phyloP scores from a whole-genome alignment of 2,888 invertebrate species.

The Diadegma fenestrale region DNA sequence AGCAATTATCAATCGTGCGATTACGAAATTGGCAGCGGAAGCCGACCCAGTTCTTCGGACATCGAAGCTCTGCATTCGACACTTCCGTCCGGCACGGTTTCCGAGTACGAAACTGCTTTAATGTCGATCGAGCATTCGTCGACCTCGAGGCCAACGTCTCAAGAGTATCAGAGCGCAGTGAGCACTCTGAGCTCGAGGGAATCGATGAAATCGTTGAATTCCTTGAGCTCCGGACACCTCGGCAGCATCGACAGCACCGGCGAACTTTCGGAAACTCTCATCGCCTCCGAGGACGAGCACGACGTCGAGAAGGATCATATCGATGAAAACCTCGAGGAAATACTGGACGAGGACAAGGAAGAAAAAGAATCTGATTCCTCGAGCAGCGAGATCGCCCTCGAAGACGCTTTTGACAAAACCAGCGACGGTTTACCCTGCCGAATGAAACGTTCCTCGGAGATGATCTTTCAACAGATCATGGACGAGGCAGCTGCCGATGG shows the following conservation, averaged over 20 bases:
- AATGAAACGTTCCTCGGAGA: slow-evolving; percentile 96
- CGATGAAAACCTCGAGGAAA: slow-evolving; percentile 85
- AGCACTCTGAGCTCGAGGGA: slow-evolving; percentile 95
- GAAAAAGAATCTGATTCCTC: slow-evolving; percentile 76
- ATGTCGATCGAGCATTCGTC: slow-evolving; percentile 92
- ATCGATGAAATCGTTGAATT: slow-evolving; percentile 95
- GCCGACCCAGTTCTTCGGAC: slow-evolving; percentile 94
- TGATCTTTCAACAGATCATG: slow-evolving; percentile 92
- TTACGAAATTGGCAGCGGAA: slow-evolving; percentile 89
- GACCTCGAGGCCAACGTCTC: slow-evolving; percentile 90
- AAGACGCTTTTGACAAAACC: slow-evolving; percentile 84
- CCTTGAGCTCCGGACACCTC: slow-evolving; percentile 94
- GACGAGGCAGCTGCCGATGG: slow-evolving; percentile 84
- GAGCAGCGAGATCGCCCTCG: slow-evolving; percentile 75
- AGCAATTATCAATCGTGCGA: slow-evolving; percentile 94
- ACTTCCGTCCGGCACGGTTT: slow-evolving; percentile 90
- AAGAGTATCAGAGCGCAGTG: slow-evolving; percentile 94
- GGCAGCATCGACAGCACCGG: slow-evolving; percentile 95
- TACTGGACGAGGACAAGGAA: slow-evolving; percentile 80
- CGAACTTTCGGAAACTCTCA: slow-evolving; percentile 95
- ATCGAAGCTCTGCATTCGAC: slow-evolving; percentile 89
- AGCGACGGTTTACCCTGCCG: slow-evolving; percentile 86
- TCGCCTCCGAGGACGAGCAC: slow-evolving; percentile 92
- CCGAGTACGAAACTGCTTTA: slow-evolving; percentile 94
- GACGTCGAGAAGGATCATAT: slow-evolving; percentile 88